Evolutionary conservation across 1,140 invertebrate genomes (phyloP).

Genomic region (Papilio helenus): DNA sequence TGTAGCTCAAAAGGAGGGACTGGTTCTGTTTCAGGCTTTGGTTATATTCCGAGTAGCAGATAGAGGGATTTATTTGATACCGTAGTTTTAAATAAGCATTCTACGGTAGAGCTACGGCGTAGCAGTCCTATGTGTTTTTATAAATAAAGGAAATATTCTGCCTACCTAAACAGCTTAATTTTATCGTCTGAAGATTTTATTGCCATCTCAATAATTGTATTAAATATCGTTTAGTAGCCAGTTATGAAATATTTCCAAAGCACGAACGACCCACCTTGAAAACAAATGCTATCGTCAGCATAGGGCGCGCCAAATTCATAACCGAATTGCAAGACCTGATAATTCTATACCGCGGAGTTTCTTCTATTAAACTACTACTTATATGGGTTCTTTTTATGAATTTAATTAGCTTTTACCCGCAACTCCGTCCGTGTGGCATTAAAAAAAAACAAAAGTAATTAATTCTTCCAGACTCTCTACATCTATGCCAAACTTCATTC

Average conservation of each 20-base stretch:
- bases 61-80: background rate
- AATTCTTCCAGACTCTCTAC: too few relatives aligned
- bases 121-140: background rate
- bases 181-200: background rate
- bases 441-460: too few relatives aligned
- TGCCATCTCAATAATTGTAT: constrained; percentile 3
- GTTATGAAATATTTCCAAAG: constrained; percentile 25
- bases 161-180: background rate
- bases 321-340: constrained; percentile 14
- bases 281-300: constrained; percentile 5
- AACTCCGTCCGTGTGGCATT: too few relatives aligned
- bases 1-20: background rate
- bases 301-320: constrained; percentile 28
- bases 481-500: too few relatives aligned
- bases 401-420: background rate
- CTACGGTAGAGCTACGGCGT: background rate
- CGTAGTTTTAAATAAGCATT: background rate
- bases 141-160: background rate
- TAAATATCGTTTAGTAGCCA: constrained; percentile 7
- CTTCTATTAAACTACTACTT: background rate
- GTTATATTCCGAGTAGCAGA: background rate
- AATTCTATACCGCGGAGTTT: background rate
- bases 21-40: background rate
- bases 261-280: background rate
- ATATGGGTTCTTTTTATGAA: background rate